Evolutionary conservation across 1,140 invertebrate genomes (phyloP).

Genomic region (Dryas iulia): DNA sequence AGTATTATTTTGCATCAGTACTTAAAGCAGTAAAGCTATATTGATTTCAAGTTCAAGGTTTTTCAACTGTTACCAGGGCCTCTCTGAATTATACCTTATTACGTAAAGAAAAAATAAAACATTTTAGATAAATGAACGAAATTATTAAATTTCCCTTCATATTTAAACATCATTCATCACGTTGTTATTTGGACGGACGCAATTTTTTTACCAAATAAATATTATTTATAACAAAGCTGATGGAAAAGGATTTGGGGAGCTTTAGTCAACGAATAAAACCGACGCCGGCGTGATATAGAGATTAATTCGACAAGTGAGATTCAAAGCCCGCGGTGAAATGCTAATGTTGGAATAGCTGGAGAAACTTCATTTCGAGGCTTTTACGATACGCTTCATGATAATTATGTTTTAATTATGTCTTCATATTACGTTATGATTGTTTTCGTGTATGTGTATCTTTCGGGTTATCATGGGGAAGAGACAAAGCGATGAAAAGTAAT

Average conservation of each 20-base stretch:
- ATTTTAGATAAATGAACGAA: neutral
- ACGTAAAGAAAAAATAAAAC: neutral
- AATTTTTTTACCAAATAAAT: neutral
- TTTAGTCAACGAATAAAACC: neutral
- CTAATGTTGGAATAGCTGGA: neutral
- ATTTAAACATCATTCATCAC: neutral
- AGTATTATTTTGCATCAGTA: too few species aligned
- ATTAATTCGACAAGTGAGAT: neutral
- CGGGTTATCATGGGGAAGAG: too few species aligned
- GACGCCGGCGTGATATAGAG: neutral
- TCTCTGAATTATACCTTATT: too few species aligned
- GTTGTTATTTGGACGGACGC: neutral
- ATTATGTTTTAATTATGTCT: neutral
- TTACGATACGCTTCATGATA: neutral
- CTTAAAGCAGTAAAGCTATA: too few species aligned
- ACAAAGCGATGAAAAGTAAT: too few species aligned
- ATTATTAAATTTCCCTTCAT: neutral
- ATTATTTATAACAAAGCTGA: neutral
- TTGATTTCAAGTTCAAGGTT: too few species aligned
- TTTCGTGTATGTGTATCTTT: too few species aligned
- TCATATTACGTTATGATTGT: neutral
- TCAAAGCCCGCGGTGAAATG: neutral
- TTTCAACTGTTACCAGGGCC: neutral
- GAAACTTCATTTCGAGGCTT: neutral
- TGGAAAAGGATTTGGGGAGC: neutral